Evolutionary conservation across 2,113 vertebrate species (phyloP), one percentile per base, ranked within the genome.

Genomic region (Siniperca knerii): DNA sequence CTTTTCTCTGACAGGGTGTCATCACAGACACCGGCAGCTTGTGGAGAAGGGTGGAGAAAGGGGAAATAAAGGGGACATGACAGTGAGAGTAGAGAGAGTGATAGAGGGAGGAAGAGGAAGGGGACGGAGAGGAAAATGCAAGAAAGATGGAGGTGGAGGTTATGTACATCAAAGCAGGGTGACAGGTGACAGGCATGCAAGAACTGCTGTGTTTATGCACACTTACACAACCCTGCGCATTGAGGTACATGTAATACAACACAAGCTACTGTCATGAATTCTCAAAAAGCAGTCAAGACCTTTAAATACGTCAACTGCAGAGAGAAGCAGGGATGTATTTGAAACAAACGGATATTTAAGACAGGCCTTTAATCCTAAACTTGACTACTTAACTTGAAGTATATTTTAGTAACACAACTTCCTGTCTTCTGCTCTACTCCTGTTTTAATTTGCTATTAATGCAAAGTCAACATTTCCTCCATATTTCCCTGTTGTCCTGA

Each of bases 1-100:
- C 88, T 92, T 88, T 88, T 52, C 78, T 86, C 57, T 88, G 92
- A 92, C 90, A 82, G 80, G 71, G 78, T 69, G 91, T 73, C 80
- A 68, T 87, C 75, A 67, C 66, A 77, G 74, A 66, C 44, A 48
- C 37, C 15, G 42, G 42, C 83, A 75, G 75, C 84, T 66, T 35
- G 40, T 35, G 75, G 52, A 42, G 44, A 44, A 10, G 42, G 55
- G 46, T 20, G 2, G 12, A 40, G 20, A 23, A 46, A 40, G 20
- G 40, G 61, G 35, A 29, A 58, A 11, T 0, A 1, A 46, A 8
- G 54, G 68, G 23, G 50, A 55, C 50, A 64, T 72, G 76, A 61
- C 67, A 80, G 70, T 16, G 44, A 68, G 20, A 65, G 35, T 79
- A n/a, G 40, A 54, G 77, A 57, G 7, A 61, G 81, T 2, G 48